Percentiles rank a stretch among this genome's conserved stretches.
phyloP scores from a whole-genome alignment of 2,888 invertebrate species.

The Nymphalis c-album region DNA sequence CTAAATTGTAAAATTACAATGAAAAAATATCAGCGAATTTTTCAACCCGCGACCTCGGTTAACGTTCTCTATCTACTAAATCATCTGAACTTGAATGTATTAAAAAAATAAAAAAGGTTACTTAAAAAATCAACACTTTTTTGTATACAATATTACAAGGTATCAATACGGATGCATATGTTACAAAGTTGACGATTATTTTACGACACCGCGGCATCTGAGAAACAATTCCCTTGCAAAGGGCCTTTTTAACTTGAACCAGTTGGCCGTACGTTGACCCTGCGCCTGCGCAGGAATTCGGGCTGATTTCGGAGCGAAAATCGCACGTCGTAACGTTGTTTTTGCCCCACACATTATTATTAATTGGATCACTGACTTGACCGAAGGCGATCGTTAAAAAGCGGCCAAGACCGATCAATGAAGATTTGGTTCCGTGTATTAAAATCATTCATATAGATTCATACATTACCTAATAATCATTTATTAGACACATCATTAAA shows the following conservation, averaged over 20 bases:
- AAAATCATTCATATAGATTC: neutral
- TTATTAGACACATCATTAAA: too few relatives aligned
- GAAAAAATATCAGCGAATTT: too few relatives aligned
- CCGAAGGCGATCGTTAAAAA: slow-evolving; percentile 62
- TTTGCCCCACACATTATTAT: slow-evolving; percentile 73
- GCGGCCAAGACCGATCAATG: slow-evolving; percentile 46
- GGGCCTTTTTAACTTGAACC: slow-evolving; percentile 76
- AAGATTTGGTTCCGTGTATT: slow-evolving; percentile 15
- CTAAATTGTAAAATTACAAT: too few relatives aligned
- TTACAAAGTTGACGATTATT: slow-evolving; percentile 31
- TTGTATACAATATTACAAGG: neutral
- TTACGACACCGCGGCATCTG: slow-evolving; percentile 30
- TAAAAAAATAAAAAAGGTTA: neutral
- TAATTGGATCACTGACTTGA: slow-evolving; percentile 75
- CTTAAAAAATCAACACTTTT: neutral
- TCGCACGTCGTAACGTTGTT: slow-evolving; percentile 75
- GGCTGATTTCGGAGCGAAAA: slow-evolving; percentile 72
- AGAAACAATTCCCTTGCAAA: slow-evolving; percentile 44
- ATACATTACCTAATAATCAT: neutral
- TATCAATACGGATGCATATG: slow-evolving; percentile 23
- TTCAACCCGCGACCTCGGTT: too few relatives aligned
- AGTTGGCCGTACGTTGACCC: slow-evolving; percentile 63
- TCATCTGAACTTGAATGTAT: too few relatives aligned
- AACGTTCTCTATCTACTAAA: too few relatives aligned
- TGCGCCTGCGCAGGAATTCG: slow-evolving; percentile 64